These are phyloP conservation scores for Polymixis flavicincta DNA, from an alignment of 2,888 invertebrate genomes.

Conservation along the genomic window DNA sequence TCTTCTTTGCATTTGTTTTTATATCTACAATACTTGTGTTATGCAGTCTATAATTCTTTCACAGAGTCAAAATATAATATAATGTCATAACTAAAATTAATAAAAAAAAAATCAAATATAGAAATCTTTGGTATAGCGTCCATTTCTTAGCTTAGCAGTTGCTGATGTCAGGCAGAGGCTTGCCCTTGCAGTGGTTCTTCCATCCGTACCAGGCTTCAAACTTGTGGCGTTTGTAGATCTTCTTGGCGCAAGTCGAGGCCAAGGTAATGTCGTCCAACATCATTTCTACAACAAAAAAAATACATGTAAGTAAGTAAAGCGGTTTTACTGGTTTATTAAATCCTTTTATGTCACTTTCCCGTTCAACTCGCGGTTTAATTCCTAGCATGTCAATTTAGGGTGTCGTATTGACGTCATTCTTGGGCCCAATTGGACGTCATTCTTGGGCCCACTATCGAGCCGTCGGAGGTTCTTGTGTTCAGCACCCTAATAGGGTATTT, in stretches of 20 bases:
- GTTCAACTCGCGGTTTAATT: not conserved
- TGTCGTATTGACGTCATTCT: too few relatives aligned
- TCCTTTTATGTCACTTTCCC: not conserved
- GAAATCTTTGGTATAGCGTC: slow-evolving; percentile 28
- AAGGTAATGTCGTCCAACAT: slow-evolving; percentile 80
- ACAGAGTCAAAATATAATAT: not conserved
- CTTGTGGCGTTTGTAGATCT: slow-evolving; percentile 77
- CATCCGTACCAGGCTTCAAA: slow-evolving; percentile 84
- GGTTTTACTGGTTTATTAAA: not conserved
- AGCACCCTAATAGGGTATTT: too few relatives aligned
- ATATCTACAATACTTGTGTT: not conserved
- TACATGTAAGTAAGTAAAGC: not conserved
- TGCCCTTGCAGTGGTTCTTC: slow-evolving; percentile 75
- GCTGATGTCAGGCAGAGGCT: slow-evolving; percentile 77
- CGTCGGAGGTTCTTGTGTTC: too few relatives aligned
- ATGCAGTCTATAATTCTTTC: not conserved
- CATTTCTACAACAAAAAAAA: slow-evolving; percentile 71
- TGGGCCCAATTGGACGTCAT: too few relatives aligned
- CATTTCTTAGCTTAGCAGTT: slow-evolving; percentile 66
- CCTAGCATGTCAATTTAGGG: too few relatives aligned
- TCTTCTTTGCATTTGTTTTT: not conserved
- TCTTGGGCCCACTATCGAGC: too few relatives aligned
- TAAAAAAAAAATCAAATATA: too few relatives aligned
- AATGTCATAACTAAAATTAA: not conserved
- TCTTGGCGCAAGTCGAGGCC: slow-evolving; percentile 82